phyloP scores from a whole-genome alignment of 1,140 invertebrate genomes.

The Ganaspis sp. region DNA sequence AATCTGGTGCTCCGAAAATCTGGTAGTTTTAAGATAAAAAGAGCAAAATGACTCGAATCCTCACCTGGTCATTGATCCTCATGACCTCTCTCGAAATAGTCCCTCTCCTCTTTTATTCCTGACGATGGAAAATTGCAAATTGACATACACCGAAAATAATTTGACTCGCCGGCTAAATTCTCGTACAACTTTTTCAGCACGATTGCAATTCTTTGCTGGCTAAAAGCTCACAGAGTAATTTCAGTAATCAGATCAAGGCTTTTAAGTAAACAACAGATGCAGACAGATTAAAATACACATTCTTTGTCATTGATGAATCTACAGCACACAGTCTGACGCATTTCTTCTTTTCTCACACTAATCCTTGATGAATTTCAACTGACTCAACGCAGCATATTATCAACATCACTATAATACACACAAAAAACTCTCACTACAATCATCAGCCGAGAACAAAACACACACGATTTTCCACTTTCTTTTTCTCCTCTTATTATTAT shows the following conservation, averaged over 20 bases:
- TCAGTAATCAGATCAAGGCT: background rate
- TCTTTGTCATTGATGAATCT: constrained; percentile 23
- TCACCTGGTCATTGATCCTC: constrained; percentile 46
- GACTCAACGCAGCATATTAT: background rate
- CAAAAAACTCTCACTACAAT: background rate
- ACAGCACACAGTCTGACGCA: constrained; percentile 25
- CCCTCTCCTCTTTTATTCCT: background rate
- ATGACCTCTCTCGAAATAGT: constrained; percentile 35
- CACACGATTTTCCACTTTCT: background rate
- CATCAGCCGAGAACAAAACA: background rate
- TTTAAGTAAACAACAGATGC: background rate
- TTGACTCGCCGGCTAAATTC: background rate
- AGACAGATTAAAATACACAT: constrained; percentile 10
- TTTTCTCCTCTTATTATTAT: background rate
- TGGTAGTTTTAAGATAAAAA: background rate
- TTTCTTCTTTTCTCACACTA: constrained; percentile 14
- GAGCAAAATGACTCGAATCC: background rate
- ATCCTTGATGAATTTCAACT: background rate
- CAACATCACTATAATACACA: background rate
- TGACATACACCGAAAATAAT: background rate
- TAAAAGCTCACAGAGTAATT: background rate
- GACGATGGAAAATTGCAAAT: background rate
- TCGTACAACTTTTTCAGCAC: background rate
- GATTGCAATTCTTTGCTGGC: background rate
- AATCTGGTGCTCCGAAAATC: too few relatives aligned